Evolutionary conservation across 2,888 invertebrate species (phyloP).

Genomic region (Ommatoiulus sabulosus): DNA sequence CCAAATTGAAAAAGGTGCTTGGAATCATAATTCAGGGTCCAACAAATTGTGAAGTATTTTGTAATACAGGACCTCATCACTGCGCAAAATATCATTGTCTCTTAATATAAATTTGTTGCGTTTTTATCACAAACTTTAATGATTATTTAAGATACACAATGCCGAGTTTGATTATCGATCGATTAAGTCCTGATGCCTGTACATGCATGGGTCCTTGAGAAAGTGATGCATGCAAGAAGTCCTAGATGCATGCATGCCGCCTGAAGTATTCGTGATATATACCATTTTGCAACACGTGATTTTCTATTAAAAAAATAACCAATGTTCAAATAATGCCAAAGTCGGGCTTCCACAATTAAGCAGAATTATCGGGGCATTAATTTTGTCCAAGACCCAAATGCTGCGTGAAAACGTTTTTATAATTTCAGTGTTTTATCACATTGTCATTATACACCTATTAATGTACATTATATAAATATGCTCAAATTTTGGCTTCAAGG

Average conservation of each 20-base stretch:
- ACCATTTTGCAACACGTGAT: slow-evolving; percentile 45
- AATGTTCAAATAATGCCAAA: neutral
- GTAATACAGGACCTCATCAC: too few species aligned
- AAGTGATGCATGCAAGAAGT: neutral
- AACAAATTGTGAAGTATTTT: too few species aligned
- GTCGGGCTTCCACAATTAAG: neutral
- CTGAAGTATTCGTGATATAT: neutral
- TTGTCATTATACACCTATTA: neutral
- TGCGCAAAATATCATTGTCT: too few species aligned
- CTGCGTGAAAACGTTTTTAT: neutral
- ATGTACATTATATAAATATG: neutral
- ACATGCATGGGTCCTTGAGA: slow-evolving; percentile 3
- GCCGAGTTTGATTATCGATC: too few species aligned
- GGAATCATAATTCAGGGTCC: too few species aligned
- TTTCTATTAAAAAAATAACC: neutral
- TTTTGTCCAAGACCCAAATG: too few species aligned
- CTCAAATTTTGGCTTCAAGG: neutral
- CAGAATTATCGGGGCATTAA: neutral
- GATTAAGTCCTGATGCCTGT: neutral
- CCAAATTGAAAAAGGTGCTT: too few species aligned
- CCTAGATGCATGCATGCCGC: neutral
- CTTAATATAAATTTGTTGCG: too few species aligned
- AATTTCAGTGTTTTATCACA: neutral
- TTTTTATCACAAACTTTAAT: too few species aligned
- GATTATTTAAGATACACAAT: too few species aligned